Evolutionary conservation across 2,797 vertebrate species (phyloP), one percentile per base, ranked within the genome.

Genomic region (Mustela erminea): DNA sequence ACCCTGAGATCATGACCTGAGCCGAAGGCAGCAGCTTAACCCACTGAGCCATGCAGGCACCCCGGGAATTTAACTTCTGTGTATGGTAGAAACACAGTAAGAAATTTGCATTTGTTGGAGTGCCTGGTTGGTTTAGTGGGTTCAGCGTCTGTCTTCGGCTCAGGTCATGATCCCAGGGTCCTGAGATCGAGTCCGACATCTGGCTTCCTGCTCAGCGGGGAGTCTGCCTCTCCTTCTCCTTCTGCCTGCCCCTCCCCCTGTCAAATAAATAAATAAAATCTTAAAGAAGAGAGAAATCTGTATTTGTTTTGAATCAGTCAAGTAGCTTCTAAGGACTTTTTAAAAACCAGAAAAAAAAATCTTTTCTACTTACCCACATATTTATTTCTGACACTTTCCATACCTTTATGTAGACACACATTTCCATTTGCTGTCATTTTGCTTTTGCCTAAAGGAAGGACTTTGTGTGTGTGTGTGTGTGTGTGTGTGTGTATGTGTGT

Each of bases 221-320:
- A 21, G n/a, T 7, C 66, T 68, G 66, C 32, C 7, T 64, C 62
- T 21, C 66, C 66, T 13, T 17, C 62, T 21, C 66, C 66, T 20
- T 68, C 17, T 35, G 4, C 18, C 66, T 35, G 32, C 17, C n/a
- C 3, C 66, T 64, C 8, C 9, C n/a, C n/a, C 18, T 68, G 9
- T 68, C 18, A 35, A 68, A 68, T 68, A 68, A 35, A 68, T 35
- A 35, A 35, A 35, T 54, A 68, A 35, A 68, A 68, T 35, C 58
- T n/a, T 66, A 68, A 68, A 66, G 25, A n/a, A 66, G 18, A 68
- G 32, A 21, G 4, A 68, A 21, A 20, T 35, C 66, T 35, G 72
- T 29, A 46, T 66, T 81, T 85, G 78, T 35, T 75, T 77, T 70
- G 82, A 77, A 62, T 60, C 41, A 7, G 18, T 52, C 75, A 78